Evolutionary conservation across 2,888 invertebrate genomes (phyloP), one percentile per base, ranked within the genome.

Genomic region (Chrysopilus asiliformis): DNA sequence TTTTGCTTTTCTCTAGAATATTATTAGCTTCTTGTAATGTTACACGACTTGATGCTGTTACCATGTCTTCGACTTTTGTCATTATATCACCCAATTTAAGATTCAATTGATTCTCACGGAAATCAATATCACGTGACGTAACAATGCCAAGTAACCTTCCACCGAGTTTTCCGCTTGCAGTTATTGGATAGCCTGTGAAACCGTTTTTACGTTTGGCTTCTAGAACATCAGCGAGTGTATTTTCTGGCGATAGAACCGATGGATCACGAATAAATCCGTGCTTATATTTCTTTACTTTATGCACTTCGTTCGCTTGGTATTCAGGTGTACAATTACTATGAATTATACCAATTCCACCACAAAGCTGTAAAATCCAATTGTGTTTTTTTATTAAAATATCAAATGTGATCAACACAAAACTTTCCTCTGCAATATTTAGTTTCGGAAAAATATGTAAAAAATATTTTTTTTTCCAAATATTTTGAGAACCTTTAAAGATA

Each of bases 241-340:
- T 75, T 10, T 72, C 67, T 0, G 93, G 90, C n/a, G 85, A 81
- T 66, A 98, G 74, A 32, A 95, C 94, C 9, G 94, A 81, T 1
- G 98, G 98, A 61, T 95, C 90, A 43, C 89, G 74, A 52, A 98
- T 98, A 57, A 98, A 98, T 6, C 98, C 98, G 62, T 98, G 98
- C 60, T 98, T 95, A 65, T 97, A 99, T 64, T 95, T 93, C 67
- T 97, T 97, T 2, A 97, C 95, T 72, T 93, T 94, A 46, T 79
- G 73, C 15, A 95, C 94, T 71, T 97, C 94, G 56, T 82, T 83
- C 18, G 93, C 90, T 65, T 97, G 95, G 58, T 86, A 87, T 46
- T 91, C 87, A 2, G 89, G 74, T 2, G 87, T 79, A 60, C 95
- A 97, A 63, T 97, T 97, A 60, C 93, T 90, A 65, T 97, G 95